Percentiles rank a stretch among this genome's conserved stretches.
Conservation (phyloP, 2,888 invertebrate genomes). For the Drosophila fulvimacula region DNA sequence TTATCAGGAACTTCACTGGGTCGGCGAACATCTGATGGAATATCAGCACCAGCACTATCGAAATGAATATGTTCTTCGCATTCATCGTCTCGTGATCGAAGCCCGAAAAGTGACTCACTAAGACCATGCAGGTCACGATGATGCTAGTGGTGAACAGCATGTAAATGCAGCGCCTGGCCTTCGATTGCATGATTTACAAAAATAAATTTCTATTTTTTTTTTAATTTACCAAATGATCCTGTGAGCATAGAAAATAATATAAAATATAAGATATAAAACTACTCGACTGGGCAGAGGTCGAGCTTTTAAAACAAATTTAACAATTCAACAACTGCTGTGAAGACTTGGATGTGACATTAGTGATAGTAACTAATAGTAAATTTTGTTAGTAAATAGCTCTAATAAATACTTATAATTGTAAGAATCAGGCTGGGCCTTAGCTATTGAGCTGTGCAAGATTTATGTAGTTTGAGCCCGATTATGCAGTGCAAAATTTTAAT, state of each 20-base stretch:
- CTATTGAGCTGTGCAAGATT: no score
- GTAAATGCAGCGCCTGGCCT: not conserved
- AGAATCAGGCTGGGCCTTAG: no score
- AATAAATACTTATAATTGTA: no score
- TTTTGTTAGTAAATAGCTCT: no score
- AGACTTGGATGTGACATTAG: no score
- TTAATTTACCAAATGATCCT: not conserved
- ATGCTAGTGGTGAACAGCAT: slow-evolving; percentile 13
- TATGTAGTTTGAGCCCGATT: no score
- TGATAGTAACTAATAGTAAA: no score
- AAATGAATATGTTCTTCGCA: slow-evolving; percentile 30
- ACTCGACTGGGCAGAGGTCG: not conserved
- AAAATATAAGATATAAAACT: not conserved
- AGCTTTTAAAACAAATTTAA: no score
- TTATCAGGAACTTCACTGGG: slow-evolving; percentile 25
- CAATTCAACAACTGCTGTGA: no score
- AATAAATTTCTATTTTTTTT: not conserved
- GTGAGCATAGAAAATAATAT: not conserved
- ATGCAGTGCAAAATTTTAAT: no score
- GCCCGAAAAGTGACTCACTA: slow-evolving; percentile 20
- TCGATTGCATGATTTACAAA: not conserved
- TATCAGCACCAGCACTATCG: slow-evolving; percentile 27
- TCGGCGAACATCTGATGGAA: slow-evolving; percentile 26
- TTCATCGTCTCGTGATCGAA: slow-evolving; percentile 34
- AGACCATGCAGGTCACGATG: not conserved